Base-by-base conservation (phyloP, 2,888 invertebrate genomes). In the Tanytarsus gracilentus region DNA sequence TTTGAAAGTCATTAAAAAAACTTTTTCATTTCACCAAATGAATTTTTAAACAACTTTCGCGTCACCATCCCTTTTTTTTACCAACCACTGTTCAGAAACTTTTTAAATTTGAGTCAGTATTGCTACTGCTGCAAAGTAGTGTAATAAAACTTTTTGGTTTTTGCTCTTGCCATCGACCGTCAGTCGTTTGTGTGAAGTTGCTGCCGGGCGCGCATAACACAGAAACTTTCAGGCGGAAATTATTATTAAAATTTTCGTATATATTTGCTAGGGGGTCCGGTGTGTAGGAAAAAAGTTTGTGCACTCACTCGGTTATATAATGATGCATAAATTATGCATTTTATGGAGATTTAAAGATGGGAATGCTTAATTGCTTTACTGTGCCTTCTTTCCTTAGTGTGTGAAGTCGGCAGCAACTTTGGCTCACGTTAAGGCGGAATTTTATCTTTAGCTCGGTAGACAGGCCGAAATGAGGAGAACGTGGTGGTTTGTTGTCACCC, bases 291-390 rank as follows among this genome's bases (percentile, higher is more conserved):
- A 23, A 25, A 29, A 21, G 8, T 16, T 51, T 55, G 40, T 39
- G 40, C 55, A 55, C n/a, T n/a, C n/a, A n/a, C n/a, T n/a, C n/a
- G n/a, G 40, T 40, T 44, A 44, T 44, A 44, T 55, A 55, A 55
- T 55, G 33, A 55, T 27, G 40, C 40, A 55, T 55, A 55, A 55
- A 55, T 55, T 55, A 55, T 39, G 40, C 39, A 55, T 39, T 55
- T 55, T 39, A 55, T 55, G 36, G 25, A 55, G 53, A 23, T 40
- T n/a, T 40, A 40, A 55, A 39, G 21, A 53, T 29, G 39, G 33
- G 26, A 18, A 55, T 33, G 33, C 40, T 40, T 39, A 55, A 55
- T 55, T 55, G 55, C 40, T 55, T 40, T 40, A 27, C 39, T 55
- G 8, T 39, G 55, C 27, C n/a, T n/a, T n/a, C n/a, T n/a, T n/a